Conservation (phyloP, 2,113 vertebrate species). For the Lampris incognitus region DNA sequence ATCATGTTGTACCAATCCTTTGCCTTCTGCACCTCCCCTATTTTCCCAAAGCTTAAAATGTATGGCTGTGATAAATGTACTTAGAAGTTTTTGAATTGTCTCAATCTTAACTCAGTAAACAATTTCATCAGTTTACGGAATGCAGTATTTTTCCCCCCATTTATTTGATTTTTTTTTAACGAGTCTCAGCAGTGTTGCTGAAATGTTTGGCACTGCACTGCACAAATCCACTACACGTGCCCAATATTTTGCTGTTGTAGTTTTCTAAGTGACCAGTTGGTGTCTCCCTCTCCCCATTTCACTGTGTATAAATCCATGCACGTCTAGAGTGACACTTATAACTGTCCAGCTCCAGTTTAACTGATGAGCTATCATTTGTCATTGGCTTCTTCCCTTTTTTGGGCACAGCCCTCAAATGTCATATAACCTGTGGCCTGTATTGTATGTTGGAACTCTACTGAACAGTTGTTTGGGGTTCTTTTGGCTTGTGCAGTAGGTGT, state of each 20-base stretch:
- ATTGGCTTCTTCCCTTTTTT: background rate
- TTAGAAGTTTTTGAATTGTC: background rate
- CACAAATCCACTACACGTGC: conserved; percentile 2
- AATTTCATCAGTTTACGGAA: background rate
- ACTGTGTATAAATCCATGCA: background rate
- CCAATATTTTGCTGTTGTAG: conserved; percentile 71
- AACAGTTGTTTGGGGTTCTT: background rate
- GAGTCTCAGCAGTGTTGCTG: background rate
- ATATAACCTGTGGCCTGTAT: background rate
- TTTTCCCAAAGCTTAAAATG: conserved; percentile 25
- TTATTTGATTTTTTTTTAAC: background rate
- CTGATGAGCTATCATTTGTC: conserved; percentile 20
- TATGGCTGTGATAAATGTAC: background rate
- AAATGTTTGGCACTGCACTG: conserved; percentile 8
- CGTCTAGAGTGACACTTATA: conserved; percentile 21
- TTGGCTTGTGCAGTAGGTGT: too few species aligned
- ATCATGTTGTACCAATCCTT: background rate
- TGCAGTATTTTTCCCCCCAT: background rate
- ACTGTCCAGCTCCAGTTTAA: conserved; percentile 19
- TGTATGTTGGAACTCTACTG: background rate
- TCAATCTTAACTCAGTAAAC: background rate
- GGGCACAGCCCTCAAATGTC: background rate
- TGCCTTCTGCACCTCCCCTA: background rate
- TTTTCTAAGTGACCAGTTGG: conserved; percentile 81
- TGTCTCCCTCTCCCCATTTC: conserved; percentile 74